Base-by-base conservation (phyloP, 2,888 invertebrate species). In the Drosophila percnosoma region DNA sequence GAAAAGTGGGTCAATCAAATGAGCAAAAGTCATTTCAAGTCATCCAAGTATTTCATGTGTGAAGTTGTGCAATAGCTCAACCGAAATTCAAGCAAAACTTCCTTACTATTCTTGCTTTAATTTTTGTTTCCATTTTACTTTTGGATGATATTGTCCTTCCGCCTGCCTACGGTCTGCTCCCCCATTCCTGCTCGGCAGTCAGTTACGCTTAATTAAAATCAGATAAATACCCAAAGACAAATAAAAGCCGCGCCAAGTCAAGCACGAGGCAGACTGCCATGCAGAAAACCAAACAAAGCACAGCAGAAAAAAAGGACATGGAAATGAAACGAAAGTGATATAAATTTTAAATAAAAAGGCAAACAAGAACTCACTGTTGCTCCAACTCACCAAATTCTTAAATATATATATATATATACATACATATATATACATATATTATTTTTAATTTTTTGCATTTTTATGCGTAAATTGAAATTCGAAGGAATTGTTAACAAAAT, bases 191-290 rank as follows among this genome's bases (percentile, higher is more conserved):
- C 38, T 34, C 42, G 54, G 62, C 65, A 78, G 75, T 67, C 68
- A 70, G 81, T 82, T 70, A 68, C 75, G 70, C 85, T 82, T 82
- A 82, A 82, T 82, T 82, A 82, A 82, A 82, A 82, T 82, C 82
- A 84, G 82, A 84, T 82, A 82, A 82, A 84, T 85, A 78, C 85
- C 72, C 62, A 76, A 84, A 82, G 78, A 84, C 85, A 81, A 81
- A 81, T 82, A 84, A 81, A 81, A 74, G 62, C 64, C 53, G 48
- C 53, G 63, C 52, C 81, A 68, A 77, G 71, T 81, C 82, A 63
- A 81, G 64, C 68, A 66, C 68, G 62, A 58, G 72, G 49, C 78
- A 33, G 55, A 8, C 51, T 24, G 34, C 27, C 65, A 52, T 36
- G 18, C 52, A 40, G 42, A 34, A 61, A 68, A 66, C 31, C 40